These are phyloP conservation scores for Arizona elegans DNA, from an alignment of 2,113 vertebrate species.

Conservation along the genomic window DNA sequence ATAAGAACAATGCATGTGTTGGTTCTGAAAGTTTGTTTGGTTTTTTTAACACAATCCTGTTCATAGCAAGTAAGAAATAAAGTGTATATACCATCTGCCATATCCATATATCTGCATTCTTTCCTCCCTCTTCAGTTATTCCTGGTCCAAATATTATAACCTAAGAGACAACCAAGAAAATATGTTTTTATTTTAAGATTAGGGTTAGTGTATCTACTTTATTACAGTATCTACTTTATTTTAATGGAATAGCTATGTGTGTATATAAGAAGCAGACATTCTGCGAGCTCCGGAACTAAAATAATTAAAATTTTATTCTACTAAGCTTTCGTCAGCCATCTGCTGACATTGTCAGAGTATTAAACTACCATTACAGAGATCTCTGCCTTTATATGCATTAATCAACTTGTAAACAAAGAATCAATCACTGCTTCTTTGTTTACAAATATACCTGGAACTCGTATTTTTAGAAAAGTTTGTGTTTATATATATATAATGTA, in stretches of 20 bases:
- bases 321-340: no score
- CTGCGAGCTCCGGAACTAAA: no score
- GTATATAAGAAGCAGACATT: no score
- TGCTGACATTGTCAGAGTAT: no score
- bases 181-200: neutral
- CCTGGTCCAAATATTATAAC: constrained; percentile 78
- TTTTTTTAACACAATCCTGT: constrained; percentile 25
- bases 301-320: no score
- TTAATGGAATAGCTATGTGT: constrained; percentile 19
- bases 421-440: no score
- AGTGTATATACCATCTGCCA: constrained; percentile 85
- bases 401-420: no score
- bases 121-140: constrained; percentile 60
- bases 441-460: no score
- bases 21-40: constrained; percentile 8
- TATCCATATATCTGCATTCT: constrained; percentile 83
- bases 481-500: constrained; percentile 3
- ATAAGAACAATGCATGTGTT: neutral
- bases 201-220: neutral
- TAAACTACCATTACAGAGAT: no score
- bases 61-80: neutral
- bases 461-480: no score
- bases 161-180: constrained; percentile 59
- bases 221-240: constrained; percentile 1
- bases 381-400: no score